Conservation (phyloP, 1,140 invertebrate species). For the Meloidogyne floridensis region DNA sequence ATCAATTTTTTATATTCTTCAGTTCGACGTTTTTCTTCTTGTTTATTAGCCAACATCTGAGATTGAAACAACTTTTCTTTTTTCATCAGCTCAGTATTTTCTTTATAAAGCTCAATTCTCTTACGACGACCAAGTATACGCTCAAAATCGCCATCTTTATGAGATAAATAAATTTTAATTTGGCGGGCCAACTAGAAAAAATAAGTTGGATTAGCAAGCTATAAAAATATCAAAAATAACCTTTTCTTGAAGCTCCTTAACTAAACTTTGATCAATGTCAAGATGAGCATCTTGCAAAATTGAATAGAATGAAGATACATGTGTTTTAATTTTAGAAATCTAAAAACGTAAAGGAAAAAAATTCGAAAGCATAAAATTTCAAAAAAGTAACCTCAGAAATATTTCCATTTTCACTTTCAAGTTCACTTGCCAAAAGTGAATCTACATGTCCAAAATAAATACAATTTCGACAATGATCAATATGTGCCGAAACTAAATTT, state of each 20-base stretch:
- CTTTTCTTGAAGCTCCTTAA: constrained; percentile 35
- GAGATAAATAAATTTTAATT: constrained; percentile 44
- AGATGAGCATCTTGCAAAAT: constrained; percentile 44
- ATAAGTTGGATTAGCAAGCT: neutral
- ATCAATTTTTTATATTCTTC: constrained; percentile 62
- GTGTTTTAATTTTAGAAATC: constrained; percentile 52
- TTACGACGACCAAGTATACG: constrained; percentile 57
- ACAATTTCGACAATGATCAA: constrained; percentile 59
- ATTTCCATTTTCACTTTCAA: constrained; percentile 51
- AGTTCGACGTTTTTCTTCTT: constrained; percentile 56
- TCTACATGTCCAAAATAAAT: constrained; percentile 55
- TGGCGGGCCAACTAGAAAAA: constrained; percentile 46
- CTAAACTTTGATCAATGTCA: constrained; percentile 40
- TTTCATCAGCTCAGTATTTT: constrained; percentile 52
- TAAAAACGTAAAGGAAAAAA: neutral
- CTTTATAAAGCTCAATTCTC: constrained; percentile 63
- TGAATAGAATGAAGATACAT: constrained; percentile 53
- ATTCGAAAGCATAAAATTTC: neutral
- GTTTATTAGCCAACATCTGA: constrained; percentile 49
- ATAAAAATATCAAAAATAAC: constrained; percentile 13
- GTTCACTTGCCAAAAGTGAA: constrained; percentile 54
- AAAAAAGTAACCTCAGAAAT: constrained; percentile 33
- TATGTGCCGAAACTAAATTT: constrained; percentile 53
- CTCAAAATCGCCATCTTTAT: constrained; percentile 57
- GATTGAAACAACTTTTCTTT: constrained; percentile 54